Evolutionary conservation across 2,797 vertebrate species (phyloP).

Genomic region (Gymnoscopelus braueri): DNA sequence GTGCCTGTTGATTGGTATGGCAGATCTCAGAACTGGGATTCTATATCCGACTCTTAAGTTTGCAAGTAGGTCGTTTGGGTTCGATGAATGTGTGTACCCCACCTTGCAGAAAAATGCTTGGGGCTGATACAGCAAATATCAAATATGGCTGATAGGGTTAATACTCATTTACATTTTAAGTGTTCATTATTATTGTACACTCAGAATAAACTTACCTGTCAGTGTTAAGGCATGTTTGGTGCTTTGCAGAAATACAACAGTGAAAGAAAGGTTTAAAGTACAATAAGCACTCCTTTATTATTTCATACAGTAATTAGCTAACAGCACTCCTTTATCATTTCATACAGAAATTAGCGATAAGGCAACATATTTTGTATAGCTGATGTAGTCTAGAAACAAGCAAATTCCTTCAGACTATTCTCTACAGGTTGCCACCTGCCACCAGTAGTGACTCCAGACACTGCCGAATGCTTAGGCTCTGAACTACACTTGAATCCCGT

Average conservation of each 20-base stretch:
- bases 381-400: slow-evolving; percentile 28
- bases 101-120: no score
- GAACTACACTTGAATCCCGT: slow-evolving; percentile 32
- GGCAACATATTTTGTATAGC: slow-evolving; percentile 30
- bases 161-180: slow-evolving; percentile 25
- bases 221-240: slow-evolving; percentile 20
- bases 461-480: slow-evolving; percentile 22
- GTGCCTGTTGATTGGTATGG: neutral
- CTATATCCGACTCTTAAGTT: neutral
- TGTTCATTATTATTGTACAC: no score
- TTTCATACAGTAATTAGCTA: slow-evolving; percentile 14
- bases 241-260: slow-evolving; percentile 14
- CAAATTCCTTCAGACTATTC: slow-evolving; percentile 31
- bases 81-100: neutral
- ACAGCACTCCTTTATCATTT: slow-evolving; percentile 25
- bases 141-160: no score
- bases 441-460: slow-evolving; percentile 6
- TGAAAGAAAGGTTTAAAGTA: slow-evolving; percentile 13
- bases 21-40: slow-evolving; percentile 1
- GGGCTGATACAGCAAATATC: no score
- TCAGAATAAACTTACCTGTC: neutral
- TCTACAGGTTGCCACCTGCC: slow-evolving; percentile 27
- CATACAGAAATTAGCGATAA: slow-evolving; percentile 10
- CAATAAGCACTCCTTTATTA: slow-evolving; percentile 22
- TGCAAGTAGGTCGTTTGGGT: slow-evolving; percentile 21